Percentiles rank a stretch among this genome's conserved stretches.
phyloP scores from a whole-genome alignment of 2,888 invertebrate genomes.

The Bugula neritina region DNA sequence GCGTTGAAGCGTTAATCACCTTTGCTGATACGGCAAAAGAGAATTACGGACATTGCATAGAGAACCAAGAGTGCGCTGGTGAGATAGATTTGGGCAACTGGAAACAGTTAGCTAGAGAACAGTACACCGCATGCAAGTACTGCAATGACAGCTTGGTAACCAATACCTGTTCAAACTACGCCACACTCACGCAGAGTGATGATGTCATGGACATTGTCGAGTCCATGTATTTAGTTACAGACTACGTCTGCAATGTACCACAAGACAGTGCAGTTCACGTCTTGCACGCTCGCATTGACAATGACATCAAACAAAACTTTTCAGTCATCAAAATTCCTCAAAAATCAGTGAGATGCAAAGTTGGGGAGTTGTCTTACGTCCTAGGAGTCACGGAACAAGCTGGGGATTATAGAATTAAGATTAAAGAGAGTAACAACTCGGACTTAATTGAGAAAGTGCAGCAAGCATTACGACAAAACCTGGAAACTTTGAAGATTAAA shows the following conservation, averaged over 20 bases:
- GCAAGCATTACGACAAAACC: neutral
- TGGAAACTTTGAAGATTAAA: neutral
- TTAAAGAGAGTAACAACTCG: neutral
- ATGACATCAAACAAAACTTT: neutral
- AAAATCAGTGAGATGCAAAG: neutral
- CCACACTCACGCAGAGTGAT: neutral
- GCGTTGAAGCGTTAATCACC: neutral
- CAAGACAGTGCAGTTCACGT: neutral
- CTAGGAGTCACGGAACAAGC: slow-evolving; percentile 6
- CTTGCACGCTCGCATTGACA: neutral
- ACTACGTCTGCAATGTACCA: neutral
- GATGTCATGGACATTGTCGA: neutral
- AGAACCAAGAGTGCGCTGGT: neutral
- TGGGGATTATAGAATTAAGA: neutral
- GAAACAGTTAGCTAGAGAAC: slow-evolving; percentile 1
- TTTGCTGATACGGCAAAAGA: neutral
- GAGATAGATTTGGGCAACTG: neutral
- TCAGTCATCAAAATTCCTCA: neutral
- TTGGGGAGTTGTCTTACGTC: neutral
- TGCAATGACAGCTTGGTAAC: neutral
- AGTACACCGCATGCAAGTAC: neutral
- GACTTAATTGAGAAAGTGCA: neutral
- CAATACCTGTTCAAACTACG: neutral
- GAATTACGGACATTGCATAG: neutral
- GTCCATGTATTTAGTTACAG: slow-evolving; percentile 8